Evolutionary conservation across 1,140 invertebrate genomes (phyloP), one percentile per base, ranked within the genome.

Genomic region (Arion vulgaris): DNA sequence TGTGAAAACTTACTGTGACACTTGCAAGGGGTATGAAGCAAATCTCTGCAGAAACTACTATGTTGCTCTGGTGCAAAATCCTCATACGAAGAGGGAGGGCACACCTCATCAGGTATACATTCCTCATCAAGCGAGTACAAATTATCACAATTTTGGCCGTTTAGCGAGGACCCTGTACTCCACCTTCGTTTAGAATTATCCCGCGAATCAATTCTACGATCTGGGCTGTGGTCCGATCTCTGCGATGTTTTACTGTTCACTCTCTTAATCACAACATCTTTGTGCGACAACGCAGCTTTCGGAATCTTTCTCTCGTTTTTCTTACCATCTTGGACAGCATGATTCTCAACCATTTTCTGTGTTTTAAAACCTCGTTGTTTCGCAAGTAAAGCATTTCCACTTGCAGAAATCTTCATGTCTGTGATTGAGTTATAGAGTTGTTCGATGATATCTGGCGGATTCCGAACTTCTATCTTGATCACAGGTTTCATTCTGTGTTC

Each of bases 121-220:
- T 89, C 88, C 66, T 89, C 88, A 57, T 88, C 82, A 28, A 87
- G 51, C 17, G 86, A 82, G 82, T 88, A 87, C 53, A 88, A 73
- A 62, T 82, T 84, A 36, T 88, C 86, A 45, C 86, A 53, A 51
- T 83, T 53, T 15, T 80, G 76, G 9, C 82, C 81, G 69, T 53
- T 83, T 15, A 83, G 69, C 17, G 85, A 81, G n/a, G 80, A 77
- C 2, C 82, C 82, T 11, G 84, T 83, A 75, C 83, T 85, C 80
- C 80, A 81, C 26, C 80, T 57, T 38, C 68, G 72, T 23, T n/a
- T 62, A 26, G 49, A 28, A 45, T 9, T 1, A 26, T 2, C 26
- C 39, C 11, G 36, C 23, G 51, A 4, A 9, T 57, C 17, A 57
- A 9, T 15, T 23, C 2, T 26, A 34, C 17, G n/a, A 28, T 32